Evolutionary conservation across 1,140 invertebrate genomes (phyloP).

Genomic region (Drosophila ercepeae): DNA sequence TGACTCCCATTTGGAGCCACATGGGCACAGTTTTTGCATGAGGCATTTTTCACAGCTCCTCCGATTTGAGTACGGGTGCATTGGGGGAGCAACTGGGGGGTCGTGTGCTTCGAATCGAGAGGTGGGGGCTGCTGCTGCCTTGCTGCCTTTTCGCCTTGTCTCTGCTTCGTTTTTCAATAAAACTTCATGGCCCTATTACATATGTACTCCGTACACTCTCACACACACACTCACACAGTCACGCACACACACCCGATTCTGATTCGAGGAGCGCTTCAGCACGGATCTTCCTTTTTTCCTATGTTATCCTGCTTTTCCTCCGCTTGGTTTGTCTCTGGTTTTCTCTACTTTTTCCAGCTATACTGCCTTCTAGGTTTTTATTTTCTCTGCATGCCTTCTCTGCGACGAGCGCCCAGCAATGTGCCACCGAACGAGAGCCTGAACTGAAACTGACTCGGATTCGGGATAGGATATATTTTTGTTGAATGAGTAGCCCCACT

Average conservation of each 20-base stretch:
- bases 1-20: slow-evolving; percentile 51
- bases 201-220: slow-evolving; percentile 69
- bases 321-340: slow-evolving; percentile 19
- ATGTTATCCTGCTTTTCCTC: slow-evolving; percentile 8
- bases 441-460: slow-evolving; percentile 65
- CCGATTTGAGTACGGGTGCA: neutral
- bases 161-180: slow-evolving; percentile 70
- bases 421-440: slow-evolving; percentile 74
- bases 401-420: slow-evolving; percentile 73
- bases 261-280: slow-evolving; percentile 29
- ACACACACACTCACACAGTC: slow-evolving; percentile 47
- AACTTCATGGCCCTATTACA: slow-evolving; percentile 78
- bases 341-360: slow-evolving; percentile 48
- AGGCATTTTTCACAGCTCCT: slow-evolving; percentile 30
- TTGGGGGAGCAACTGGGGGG: slow-evolving; percentile 1
- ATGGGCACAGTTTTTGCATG: slow-evolving; percentile 57
- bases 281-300: slow-evolving; percentile 2
- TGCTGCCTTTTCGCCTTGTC: slow-evolving; percentile 37
- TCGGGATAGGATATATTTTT: slow-evolving; percentile 62
- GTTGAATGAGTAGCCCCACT: slow-evolving; percentile 75
- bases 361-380: slow-evolving; percentile 39
- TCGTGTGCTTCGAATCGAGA: neutral
- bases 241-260: slow-evolving; percentile 56
- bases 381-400: slow-evolving; percentile 50
- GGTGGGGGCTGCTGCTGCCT: slow-evolving; percentile 6